Evolutionary conservation across 1,140 invertebrate species (phyloP), one percentile per base, ranked within the genome.

Genomic region (Aporrectodea caliginosa): DNA sequence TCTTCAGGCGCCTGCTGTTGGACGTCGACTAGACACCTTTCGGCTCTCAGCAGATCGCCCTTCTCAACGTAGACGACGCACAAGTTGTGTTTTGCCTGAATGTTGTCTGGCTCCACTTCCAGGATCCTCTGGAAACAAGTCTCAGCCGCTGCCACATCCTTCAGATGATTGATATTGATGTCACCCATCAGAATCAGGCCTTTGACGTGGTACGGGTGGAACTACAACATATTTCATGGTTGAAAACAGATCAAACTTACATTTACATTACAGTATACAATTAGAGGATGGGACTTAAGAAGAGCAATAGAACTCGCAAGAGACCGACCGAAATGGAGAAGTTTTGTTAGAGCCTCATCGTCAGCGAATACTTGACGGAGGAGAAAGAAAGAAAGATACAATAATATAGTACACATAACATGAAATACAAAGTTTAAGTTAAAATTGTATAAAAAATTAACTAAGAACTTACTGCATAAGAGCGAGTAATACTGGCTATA

Each of bases 141-240:
- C 79, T 88, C 86, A n/a, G 87, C 87, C 30, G 82, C 83, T 75
- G 84, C 83, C 1, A 98, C 87, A 88, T 98, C 95, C 86, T 97
- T 97, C 82, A 97, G 93, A 81, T 94, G 93, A 87, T 98, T 98
- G 69, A 98, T 96, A 87, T 97, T 97, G 84, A 98, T 97, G 86
- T 98, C 97, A 22, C 96, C 96, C 2, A 98, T 89, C 27, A 99
- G 89, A 81, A 98, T 97, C 14, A 97, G 89, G 29, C 95, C 96
- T 90, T 98, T 98, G 0, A 95, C 92, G 86, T 98, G 96, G 86
- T 97, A 93, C 0, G 96, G 95, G 90, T 98, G 94, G 85, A 94
- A 92, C 81, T 94, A 32, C 68, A 68, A 82, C 33, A 80, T 22
- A 74, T 30, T 30, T n/a, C n/a, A n/a, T n/a, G 32, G 27, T 31